Conservation (phyloP, 2,888 invertebrate genomes). For the Ophion ellenae region DNA sequence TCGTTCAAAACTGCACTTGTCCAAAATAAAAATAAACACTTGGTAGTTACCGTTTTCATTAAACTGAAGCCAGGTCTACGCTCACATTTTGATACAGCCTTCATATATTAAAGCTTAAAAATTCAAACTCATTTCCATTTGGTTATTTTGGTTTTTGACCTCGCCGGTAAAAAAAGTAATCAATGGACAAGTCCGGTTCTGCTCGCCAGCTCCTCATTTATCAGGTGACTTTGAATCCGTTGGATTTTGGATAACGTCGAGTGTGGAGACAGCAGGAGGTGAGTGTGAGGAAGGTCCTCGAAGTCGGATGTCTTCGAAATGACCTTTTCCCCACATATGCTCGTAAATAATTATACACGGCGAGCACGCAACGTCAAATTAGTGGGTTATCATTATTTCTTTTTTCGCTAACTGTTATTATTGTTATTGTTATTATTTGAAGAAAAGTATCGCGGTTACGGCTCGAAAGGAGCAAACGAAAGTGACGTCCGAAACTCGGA, state of each 20-base stretch:
- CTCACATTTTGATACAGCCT: too few species aligned
- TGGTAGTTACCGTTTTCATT: too few species aligned
- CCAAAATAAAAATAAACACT: too few species aligned
- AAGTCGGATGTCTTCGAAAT: background rate
- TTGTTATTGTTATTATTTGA: conserved; percentile 21
- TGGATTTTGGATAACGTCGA: background rate
- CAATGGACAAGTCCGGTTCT: too few species aligned
- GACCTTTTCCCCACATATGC: background rate
- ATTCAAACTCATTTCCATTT: too few species aligned
- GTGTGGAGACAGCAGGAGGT: background rate
- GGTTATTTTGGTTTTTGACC: too few species aligned
- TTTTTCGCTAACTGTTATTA: conserved; percentile 2
- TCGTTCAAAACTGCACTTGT: too few species aligned
- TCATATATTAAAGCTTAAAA: too few species aligned
- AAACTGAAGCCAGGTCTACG: too few species aligned
- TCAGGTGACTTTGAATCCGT: background rate
- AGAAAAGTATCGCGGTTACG: background rate
- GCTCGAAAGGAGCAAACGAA: conserved; percentile 31
- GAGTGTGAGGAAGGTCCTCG: background rate
- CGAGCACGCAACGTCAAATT: conserved; percentile 43
- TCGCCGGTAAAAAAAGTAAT: too few species aligned
- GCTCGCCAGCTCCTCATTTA: background rate
- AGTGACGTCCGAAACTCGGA: conserved; percentile 37
- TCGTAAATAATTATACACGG: conserved; percentile 13
- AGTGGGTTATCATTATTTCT: conserved; percentile 9